Conservation (phyloP, 2,888 invertebrate species). For the Eupithecia insigniata region DNA sequence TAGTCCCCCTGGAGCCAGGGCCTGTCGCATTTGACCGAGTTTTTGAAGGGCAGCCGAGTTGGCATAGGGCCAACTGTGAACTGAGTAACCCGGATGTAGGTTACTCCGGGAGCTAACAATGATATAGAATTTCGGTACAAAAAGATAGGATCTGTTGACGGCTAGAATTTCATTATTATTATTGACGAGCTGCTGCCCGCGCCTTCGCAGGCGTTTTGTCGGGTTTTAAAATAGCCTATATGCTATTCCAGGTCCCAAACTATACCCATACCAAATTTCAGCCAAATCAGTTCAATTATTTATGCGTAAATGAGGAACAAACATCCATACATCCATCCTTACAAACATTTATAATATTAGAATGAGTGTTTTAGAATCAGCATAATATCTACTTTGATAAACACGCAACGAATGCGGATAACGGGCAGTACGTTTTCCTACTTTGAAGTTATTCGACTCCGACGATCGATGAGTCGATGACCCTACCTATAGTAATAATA, state of each 20-base stretch:
- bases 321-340: no score
- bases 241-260: no score
- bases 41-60: slow-evolving; percentile 49
- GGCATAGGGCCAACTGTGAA: slow-evolving; percentile 54
- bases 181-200: no score
- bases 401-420: neutral
- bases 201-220: no score
- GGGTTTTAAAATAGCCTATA: no score
- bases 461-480: neutral
- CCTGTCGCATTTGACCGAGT: slow-evolving; percentile 46
- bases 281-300: no score
- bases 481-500: neutral
- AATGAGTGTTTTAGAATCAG: neutral
- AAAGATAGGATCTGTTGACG: slow-evolving; percentile 7
- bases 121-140: slow-evolving; percentile 12
- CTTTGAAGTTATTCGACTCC: neutral
- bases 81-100: slow-evolving; percentile 44
- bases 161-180: slow-evolving; percentile 18
- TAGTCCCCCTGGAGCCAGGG: slow-evolving; percentile 29
- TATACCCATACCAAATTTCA: no score
- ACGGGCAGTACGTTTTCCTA: neutral
- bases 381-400: neutral
- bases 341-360: no score
- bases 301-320: no score
- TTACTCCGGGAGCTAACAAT: slow-evolving; percentile 34